Evolutionary conservation across 2,888 invertebrate genomes (phyloP), one percentile per base, ranked within the genome.

Genomic region (Noctua pronuba): DNA sequence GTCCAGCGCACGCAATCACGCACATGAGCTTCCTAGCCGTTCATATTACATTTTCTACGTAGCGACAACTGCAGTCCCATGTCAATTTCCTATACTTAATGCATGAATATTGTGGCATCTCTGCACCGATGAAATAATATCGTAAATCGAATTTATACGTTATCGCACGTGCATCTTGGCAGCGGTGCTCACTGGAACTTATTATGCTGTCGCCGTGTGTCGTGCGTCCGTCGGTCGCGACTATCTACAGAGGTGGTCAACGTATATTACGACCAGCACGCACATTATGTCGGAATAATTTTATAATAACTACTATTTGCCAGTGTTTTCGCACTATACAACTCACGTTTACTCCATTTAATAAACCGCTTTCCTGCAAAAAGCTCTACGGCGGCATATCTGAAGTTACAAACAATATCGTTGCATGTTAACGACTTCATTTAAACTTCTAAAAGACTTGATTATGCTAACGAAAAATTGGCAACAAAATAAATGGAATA

Each of bases 91-190:
- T 75, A 75, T 72, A 81, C 24, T 74, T 72, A 70, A 66, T 74
- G 31, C 46, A 70, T 71, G 65, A 67, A 67, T 70, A 75, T 60
- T 73, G 35, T 76, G 62, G 62, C 73, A 78, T 82, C 85, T 86
- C 62, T 72, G 81, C 86, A 83, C 75, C 83, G 87, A 86, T 87
- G 84, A 89, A 90, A 90, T 91, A 81, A 85, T 90, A 91, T 93
- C 90, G 90, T 92, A 87, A 92, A 90, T 91, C 89, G 88, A 90
- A 90, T n/a, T n/a, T 85, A 76, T 78, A 87, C 86, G 88, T 92
- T 94, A 95, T 95, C 95, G 94, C 95, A 94, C 94, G 95, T 92
- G 93, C 92, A 95, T 95, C 95, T 94, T 89, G 91, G 88, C 92
- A 91, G 85, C 80, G 79, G 80, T 89, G 86, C 88, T 86, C 83